Percentiles rank a stretch among this genome's conserved stretches.
These are phyloP conservation scores for Tricholauxania praeusta DNA, from an alignment of 2,888 invertebrate genomes.

Conservation along the genomic window DNA sequence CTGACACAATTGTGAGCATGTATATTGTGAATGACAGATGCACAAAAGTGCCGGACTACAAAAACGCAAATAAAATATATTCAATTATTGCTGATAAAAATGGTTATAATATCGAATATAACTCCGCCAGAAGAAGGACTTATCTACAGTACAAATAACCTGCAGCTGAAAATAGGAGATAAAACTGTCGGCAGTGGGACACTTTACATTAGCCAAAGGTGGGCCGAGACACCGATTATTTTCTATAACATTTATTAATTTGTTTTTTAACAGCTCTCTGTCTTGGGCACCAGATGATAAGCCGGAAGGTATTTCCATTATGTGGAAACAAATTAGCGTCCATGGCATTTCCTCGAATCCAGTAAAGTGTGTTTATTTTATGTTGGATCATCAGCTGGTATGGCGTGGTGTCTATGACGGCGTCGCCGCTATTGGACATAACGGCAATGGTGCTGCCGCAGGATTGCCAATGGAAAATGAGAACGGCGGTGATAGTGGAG, in stretches of 20 bases:
- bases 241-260: conserved; percentile 4
- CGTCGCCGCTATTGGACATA: conserved; percentile 22
- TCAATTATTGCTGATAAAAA: conserved; percentile 42
- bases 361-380: conserved; percentile 64
- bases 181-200: conserved; percentile 60
- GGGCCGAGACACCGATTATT: conserved; percentile 38
- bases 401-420: conserved; percentile 62
- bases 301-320: conserved; percentile 63
- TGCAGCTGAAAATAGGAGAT: conserved; percentile 62
- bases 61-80: neutral
- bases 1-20: neutral
- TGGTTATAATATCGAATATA: conserved; percentile 63
- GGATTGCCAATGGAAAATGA: conserved; percentile 33
- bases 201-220: conserved; percentile 65
- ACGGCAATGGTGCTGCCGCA: conserved; percentile 43
- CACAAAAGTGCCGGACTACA: neutral
- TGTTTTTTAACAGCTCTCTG: conserved; percentile 55
- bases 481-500: conserved; percentile 50
- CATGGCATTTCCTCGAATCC: conserved; percentile 65
- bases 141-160: conserved; percentile 60
- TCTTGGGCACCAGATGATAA: conserved; percentile 63
- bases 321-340: conserved; percentile 65
- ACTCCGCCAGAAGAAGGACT: conserved; percentile 61
- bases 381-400: conserved; percentile 63
- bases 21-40: conserved; percentile 8